These are phyloP conservation scores for Choristoneura rosaceana DNA, from an alignment of 2,888 invertebrate genomes.

Conservation along the genomic window DNA sequence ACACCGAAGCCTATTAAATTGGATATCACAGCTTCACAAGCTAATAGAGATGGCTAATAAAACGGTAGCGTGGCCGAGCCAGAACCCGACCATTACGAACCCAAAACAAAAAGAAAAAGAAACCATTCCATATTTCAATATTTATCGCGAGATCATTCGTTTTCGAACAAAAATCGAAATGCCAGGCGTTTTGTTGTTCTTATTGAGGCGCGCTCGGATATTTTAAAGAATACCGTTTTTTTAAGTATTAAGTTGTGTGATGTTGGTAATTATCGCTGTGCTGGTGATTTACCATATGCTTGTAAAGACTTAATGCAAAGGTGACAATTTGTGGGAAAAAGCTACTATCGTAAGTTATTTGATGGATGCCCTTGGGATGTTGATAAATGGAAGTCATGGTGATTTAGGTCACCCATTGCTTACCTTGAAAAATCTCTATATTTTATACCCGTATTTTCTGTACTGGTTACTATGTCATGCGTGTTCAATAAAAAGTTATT, in stretches of 20 bases:
- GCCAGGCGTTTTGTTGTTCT: constrained; percentile 59
- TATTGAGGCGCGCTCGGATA: constrained; percentile 70
- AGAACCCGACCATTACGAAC: constrained; percentile 58
- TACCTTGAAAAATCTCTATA: no score
- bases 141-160: constrained; percentile 82
- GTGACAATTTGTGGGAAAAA: constrained; percentile 12
- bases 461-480: no score
- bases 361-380: constrained; percentile 21
- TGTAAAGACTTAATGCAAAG: neutral
- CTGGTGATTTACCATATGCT: neutral
- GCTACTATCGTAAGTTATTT: constrained; percentile 22
- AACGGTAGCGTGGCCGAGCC: constrained; percentile 71
- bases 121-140: constrained; percentile 83
- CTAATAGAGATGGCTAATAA: constrained; percentile 70
- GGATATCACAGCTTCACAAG: constrained; percentile 43
- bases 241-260: constrained; percentile 45
- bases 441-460: no score
- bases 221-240: constrained; percentile 61
- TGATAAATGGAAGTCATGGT: constrained; percentile 21
- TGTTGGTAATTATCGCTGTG: constrained; percentile 27
- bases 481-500: no score
- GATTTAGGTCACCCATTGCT: neutral
- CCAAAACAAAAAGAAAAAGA: constrained; percentile 64
- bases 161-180: constrained; percentile 79
- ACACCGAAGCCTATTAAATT: constrained; percentile 43